Evolutionary conservation across 1,140 invertebrate species (phyloP), one percentile per base, ranked within the genome.

Genomic region (Tetramorium alpestre): DNA sequence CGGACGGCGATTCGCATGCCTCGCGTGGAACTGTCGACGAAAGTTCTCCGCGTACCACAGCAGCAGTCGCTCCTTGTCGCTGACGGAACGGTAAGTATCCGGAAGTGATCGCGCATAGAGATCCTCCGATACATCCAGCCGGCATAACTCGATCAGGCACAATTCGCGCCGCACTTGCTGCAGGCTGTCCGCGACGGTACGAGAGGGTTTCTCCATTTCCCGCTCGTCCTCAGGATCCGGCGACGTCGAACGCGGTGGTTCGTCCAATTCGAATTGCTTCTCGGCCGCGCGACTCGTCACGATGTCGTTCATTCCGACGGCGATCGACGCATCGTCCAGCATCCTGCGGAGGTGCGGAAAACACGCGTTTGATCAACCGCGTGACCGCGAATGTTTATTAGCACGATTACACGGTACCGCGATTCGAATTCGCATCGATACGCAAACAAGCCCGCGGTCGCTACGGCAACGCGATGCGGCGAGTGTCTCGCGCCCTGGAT

Each of bases 41-140:
- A 99, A 99, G 94, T 98, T 99, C 94, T 98, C 97, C 0, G 97
- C 97, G 90, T 98, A 97, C 60, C 97, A 96, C 10, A 98, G 91
- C 7, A 98, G 92, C 7, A 98, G 91, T 70, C 97, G 97, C 93
- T 99, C 98, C 93, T 98, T 98, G 25, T 96, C 95, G 10, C 95
- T 97, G 90, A 98, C 97, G 58, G 96, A 96, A 81, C 96, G 97
- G 93, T 98, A 98, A 62, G 96, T 96, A 58, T 96, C 94, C 0
- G 98, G 97, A 93, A 97, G 97, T 89, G 96, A 95, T 6, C 93
- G 95, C 28, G 96, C 92, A 38, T 95, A 95, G 89, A 96, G 95
- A 88, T 96, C 96, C 28, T 95, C 93, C 0, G 91, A 87, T 38
- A 96, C 94, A 88, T 96, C 94, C 0, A 96, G 95, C 96, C 96